phyloP scores from a whole-genome alignment of 2,113 vertebrate species.

The Austrofundulus limnaeus region DNA sequence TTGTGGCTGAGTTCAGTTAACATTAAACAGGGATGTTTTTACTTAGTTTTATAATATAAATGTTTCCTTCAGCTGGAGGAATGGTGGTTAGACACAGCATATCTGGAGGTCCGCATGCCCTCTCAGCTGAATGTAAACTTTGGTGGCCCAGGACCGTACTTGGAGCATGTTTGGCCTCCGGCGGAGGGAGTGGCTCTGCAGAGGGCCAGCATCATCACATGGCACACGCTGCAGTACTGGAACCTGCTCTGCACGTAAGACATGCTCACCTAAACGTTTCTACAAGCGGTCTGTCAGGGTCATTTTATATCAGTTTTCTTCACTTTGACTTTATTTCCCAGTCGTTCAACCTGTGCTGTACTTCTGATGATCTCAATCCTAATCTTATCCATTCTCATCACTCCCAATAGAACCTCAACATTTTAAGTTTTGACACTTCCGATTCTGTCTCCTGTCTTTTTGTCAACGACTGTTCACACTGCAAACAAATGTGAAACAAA shows the following conservation, averaged over 20 bases:
- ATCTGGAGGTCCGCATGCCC: slow-evolving; percentile 88
- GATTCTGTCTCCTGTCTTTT: too few species aligned
- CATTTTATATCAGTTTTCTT: too few species aligned
- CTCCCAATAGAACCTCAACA: too few species aligned
- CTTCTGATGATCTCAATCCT: too few species aligned
- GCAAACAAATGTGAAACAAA: too few species aligned
- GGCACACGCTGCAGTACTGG: slow-evolving; percentile 91
- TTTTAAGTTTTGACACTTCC: too few species aligned
- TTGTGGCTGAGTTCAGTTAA: slow-evolving; percentile 14
- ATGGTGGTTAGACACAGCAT: slow-evolving; percentile 92
- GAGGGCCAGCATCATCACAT: slow-evolving; percentile 83
- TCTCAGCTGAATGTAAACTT: slow-evolving; percentile 93
- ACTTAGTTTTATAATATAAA: not conserved
- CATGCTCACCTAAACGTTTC: too few species aligned
- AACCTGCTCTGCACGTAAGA: slow-evolving; percentile 86
- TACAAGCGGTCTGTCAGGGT: too few species aligned
- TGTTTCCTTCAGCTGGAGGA: slow-evolving; percentile 86
- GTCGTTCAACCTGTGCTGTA: too few species aligned
- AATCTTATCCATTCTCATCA: too few species aligned
- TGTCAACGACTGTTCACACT: too few species aligned
- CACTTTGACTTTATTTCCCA: too few species aligned
- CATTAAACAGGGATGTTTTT: not conserved
- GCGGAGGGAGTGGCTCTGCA: slow-evolving; percentile 86
- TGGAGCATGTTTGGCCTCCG: slow-evolving; percentile 91
- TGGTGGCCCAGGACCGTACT: slow-evolving; percentile 81